Conservation (phyloP, 1,140 invertebrate genomes). For the Pseudomyrmex cubaensis region DNA sequence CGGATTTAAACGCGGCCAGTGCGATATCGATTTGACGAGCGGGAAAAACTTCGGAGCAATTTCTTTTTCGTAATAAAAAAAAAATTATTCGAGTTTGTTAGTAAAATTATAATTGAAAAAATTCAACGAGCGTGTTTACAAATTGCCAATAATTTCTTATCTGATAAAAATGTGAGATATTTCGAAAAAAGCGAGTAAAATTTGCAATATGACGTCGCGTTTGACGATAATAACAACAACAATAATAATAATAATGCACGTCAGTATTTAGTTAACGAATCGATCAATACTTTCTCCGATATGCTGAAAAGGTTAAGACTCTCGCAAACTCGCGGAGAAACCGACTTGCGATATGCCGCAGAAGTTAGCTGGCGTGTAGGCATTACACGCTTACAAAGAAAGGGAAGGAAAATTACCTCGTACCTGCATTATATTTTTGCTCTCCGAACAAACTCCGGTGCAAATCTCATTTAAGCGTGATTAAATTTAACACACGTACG, state of each 20-base stretch:
- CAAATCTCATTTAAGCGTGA: constrained; percentile 16
- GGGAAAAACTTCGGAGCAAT: neutral
- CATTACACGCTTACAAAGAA: neutral
- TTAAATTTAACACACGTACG: constrained; percentile 24
- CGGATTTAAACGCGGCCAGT: constrained; percentile 10
- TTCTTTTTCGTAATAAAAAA: neutral
- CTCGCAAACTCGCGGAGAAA: constrained; percentile 53
- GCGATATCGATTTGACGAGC: neutral
- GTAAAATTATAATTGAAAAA: neutral
- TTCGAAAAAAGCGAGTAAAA: neutral
- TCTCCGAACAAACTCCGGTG: neutral
- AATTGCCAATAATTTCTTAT: neutral
- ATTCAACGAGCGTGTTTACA: neutral
- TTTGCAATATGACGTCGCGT: neutral
- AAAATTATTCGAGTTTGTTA: neutral
- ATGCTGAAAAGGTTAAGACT: constrained; percentile 52
- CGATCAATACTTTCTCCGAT: constrained; percentile 55
- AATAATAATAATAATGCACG: constrained; percentile 18
- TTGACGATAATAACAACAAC: neutral
- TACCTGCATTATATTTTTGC: neutral
- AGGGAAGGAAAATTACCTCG: neutral
- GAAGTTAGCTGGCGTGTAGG: constrained; percentile 20
- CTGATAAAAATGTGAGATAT: neutral
- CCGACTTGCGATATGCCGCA: constrained; percentile 24
- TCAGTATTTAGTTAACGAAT: constrained; percentile 23